These are phyloP conservation scores for Mesaphorura yosii DNA, from an alignment of 1,140 invertebrate genomes.

Conservation along the genomic window DNA sequence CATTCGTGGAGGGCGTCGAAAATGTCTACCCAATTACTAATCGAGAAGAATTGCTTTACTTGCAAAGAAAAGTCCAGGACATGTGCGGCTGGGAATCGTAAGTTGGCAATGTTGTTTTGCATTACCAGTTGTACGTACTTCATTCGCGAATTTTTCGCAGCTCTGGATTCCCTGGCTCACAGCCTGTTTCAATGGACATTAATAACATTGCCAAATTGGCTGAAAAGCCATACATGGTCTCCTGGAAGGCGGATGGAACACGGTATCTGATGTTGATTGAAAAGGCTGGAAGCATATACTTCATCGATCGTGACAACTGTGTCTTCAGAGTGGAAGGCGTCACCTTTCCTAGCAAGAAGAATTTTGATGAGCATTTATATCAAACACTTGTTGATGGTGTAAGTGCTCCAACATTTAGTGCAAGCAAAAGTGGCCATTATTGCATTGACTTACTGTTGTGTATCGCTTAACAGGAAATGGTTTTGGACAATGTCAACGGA, in stretches of 20 bases:
- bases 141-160: conserved; percentile 34
- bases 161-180: conserved; percentile 83
- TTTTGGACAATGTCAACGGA: conserved; percentile 70
- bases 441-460: background rate
- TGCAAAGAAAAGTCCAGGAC: conserved; percentile 63
- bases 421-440: background rate
- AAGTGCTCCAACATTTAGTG: conserved; percentile 34
- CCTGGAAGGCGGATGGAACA: conserved; percentile 98
- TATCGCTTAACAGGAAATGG: conserved; percentile 94
- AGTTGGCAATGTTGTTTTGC: conserved; percentile 10
- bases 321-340: conserved; percentile 77
- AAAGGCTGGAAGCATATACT: conserved; percentile 69
- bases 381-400: conserved; percentile 90
- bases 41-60: conserved; percentile 47
- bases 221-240: conserved; percentile 81
- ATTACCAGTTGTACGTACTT: conserved; percentile 10
- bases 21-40: conserved; percentile 55
- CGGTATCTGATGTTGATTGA: conserved; percentile 96
- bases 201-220: conserved; percentile 65
- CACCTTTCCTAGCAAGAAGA: conserved; percentile 62
- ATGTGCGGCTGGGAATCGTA: conserved; percentile 67
- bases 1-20: conserved; percentile 68
- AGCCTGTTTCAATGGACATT: conserved; percentile 91
- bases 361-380: conserved; percentile 54
- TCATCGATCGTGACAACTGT: conserved; percentile 89